Evolutionary conservation across 2,113 vertebrate genomes (phyloP), one percentile per base, ranked within the genome.

Genomic region (Pongo pygmaeus): DNA sequence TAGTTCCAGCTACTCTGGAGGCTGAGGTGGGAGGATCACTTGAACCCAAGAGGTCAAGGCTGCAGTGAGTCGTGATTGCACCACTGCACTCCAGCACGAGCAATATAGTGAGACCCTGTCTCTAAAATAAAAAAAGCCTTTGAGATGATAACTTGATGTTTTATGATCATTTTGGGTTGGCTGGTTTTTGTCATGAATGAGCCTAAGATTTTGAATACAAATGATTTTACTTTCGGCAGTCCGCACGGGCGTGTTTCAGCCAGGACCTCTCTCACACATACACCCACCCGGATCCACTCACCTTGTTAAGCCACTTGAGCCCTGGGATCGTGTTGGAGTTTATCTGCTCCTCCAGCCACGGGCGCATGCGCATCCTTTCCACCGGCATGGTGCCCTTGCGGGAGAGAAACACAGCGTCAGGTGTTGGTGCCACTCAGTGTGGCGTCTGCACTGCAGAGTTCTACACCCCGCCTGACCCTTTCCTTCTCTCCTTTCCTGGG

Each of bases 321-420:
- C 99, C 99, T 0, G 99, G 99, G 98, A 99, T 99, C 92, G 99
- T 99, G 96, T 99, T 99, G 0, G 99, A 99, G 96, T 99, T 99
- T 92, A 99, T 99, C 98, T 99, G 99, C 48, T 99, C 99, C 98
- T 99, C 99, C 97, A 99, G 98, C 99, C 99, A 99, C 0, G 99
- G 99, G 67, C 99, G 98, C 99, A 99, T 99, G 46, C 99, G 99
- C 99, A 99, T 99, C 97, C 99, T 99, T 98, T 99, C 99, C 38
- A 99, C 99, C 12, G 99, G 99, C 99, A 99, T 99, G 83, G 97
- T 99, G 96, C 97, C 98, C 98, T 99, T 84, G 13, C 2, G 67
- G 79, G 97, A 94, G 94, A 94, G 97, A 98, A 93, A 94, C 72
- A 57, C 75, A 96, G 69, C n/a, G 57, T 98, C 16, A 84, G 94